A percentile compares a stretch with the other conserved stretches of the same genome.
These are phyloP conservation scores for Cotesia typhae DNA, from an alignment of 1,140 invertebrate species.

Conservation along the genomic window DNA sequence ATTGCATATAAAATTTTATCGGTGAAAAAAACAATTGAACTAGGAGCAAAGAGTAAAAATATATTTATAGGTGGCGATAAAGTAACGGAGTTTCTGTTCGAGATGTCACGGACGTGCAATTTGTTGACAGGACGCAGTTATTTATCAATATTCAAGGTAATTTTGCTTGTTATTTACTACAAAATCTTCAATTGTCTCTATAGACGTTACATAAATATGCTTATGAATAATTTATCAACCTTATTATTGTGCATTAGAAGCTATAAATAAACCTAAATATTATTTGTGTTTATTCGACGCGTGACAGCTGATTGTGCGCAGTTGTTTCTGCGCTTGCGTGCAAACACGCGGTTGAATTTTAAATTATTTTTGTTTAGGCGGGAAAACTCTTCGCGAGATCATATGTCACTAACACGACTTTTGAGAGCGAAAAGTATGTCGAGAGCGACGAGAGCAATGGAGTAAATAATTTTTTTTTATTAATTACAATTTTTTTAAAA, in stretches of 20 bases:
- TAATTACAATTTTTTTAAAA: constrained; percentile 15
- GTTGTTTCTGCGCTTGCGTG: neutral
- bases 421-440: constrained; percentile 47
- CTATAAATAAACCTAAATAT: neutral
- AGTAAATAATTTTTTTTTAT: constrained; percentile 41
- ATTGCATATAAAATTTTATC: neutral
- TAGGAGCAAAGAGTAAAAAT: neutral
- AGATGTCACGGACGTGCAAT: neutral
- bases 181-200: too few relatives aligned
- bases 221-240: too few relatives aligned
- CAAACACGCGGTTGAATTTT: neutral
- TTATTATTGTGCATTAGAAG: constrained; percentile 7
- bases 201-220: too few relatives aligned
- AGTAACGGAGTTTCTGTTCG: neutral
- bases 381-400: constrained; percentile 20
- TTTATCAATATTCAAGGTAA: neutral
- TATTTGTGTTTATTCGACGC: neutral
- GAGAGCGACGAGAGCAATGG: constrained; percentile 47
- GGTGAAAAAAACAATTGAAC: neutral
- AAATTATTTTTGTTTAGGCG: constrained; percentile 25
- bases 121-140: neutral
- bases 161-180: too few relatives aligned
- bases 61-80: constrained; percentile 10
- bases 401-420: constrained; percentile 28
- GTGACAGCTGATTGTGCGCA: neutral